Evolutionary conservation across 2,797 vertebrate species (phyloP).

Genomic region (Podarcis siculus): DNA sequence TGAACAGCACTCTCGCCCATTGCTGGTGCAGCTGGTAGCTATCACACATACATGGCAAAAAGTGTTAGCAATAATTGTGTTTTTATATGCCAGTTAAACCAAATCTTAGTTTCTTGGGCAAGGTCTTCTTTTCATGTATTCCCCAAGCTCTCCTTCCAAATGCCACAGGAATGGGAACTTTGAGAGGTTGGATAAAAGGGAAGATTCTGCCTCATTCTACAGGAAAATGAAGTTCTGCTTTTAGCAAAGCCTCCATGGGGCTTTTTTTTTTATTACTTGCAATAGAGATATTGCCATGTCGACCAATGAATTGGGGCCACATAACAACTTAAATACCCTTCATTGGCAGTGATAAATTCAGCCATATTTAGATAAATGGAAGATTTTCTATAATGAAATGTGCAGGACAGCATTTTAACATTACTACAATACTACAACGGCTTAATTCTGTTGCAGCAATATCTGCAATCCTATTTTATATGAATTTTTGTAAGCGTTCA

Average conservation of each 20-base stretch:
- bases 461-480: neutral
- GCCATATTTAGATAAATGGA: conserved; percentile 23
- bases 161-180: neutral
- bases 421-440: neutral
- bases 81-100: conserved; percentile 25
- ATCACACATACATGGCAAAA: conserved; percentile 21
- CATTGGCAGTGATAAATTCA: neutral
- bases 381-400: neutral
- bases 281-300: neutral
- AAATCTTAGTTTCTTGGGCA: conserved; percentile 25
- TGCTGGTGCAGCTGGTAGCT: conserved; percentile 16
- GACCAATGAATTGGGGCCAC: neutral
- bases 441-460: neutral
- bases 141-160: neutral
- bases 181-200: neutral
- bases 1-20: conserved; percentile 10
- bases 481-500: too few species aligned
- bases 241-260: neutral
- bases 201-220: neutral
- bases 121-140: neutral
- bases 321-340: neutral
- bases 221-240: conserved; percentile 5
- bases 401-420: conserved; percentile 18
- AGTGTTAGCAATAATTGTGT: neutral
- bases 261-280: neutral